Conservation (phyloP, 2,797 vertebrate genomes). For the Brachymystax lenok region DNA sequence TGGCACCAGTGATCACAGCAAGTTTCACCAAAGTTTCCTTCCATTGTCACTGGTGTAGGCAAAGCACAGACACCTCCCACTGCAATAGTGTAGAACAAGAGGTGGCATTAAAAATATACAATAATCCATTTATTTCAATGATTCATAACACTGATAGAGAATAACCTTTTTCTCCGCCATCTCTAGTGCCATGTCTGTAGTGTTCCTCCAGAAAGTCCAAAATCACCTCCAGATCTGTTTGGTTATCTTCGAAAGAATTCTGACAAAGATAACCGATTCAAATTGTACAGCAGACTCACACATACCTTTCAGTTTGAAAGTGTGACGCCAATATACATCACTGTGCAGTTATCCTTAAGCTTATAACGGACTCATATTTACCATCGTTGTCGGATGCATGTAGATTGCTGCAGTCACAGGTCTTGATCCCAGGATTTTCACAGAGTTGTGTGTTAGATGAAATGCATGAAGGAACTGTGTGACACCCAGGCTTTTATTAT, state of each 20-base stretch:
- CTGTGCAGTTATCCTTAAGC: not conserved
- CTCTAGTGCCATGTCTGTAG: slow-evolving; percentile 66
- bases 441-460: slow-evolving; percentile 1
- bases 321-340: not conserved
- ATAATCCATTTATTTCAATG: not conserved
- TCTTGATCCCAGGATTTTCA: not conserved
- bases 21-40: slow-evolving; percentile 6
- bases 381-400: slow-evolving; percentile 50
- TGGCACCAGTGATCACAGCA: slow-evolving; percentile 38
- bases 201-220: slow-evolving; percentile 81
- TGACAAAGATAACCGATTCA: slow-evolving; percentile 22
- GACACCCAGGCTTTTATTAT: slow-evolving; percentile 53
- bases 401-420: not conserved
- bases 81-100: slow-evolving; percentile 24
- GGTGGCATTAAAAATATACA: not conserved
- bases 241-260: slow-evolving; percentile 63
- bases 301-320: not conserved
- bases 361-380: slow-evolving; percentile 44
- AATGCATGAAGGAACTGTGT: slow-evolving; percentile 5
- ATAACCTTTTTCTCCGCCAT: slow-evolving; percentile 38
- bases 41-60: slow-evolving; percentile 16
- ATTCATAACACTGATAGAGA: not conserved
- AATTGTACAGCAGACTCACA: not conserved
- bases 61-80: slow-evolving; percentile 37
- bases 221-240: slow-evolving; percentile 80